Percentiles rank a stretch among this genome's conserved stretches.
These are phyloP conservation scores for Cheirogaleus medius DNA, from an alignment of 2,113 vertebrate genomes.

Conservation along the genomic window DNA sequence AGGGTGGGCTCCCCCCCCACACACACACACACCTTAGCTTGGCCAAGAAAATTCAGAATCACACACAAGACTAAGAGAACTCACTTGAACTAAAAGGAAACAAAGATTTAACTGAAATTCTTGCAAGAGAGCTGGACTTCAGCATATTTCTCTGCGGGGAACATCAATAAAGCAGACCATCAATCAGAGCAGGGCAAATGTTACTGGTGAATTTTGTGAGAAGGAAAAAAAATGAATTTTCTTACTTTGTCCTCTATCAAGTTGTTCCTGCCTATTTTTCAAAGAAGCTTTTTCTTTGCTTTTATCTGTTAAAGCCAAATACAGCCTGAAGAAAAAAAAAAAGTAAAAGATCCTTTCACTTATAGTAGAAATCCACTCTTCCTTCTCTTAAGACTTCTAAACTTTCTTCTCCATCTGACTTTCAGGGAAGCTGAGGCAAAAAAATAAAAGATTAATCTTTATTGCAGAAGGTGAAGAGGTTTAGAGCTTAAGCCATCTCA, in stretches of 20 bases:
- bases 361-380: not conserved
- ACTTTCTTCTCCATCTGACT: not conserved
- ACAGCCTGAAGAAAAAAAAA: not conserved
- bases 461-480: not conserved
- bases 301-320: slow-evolving; percentile 16
- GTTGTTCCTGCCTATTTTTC: slow-evolving; percentile 20
- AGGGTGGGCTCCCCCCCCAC: not conserved
- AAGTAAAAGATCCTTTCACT: not conserved
- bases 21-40: not conserved
- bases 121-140: not conserved
- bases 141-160: not conserved
- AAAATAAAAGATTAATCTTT: not conserved
- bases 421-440: not conserved
- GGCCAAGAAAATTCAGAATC: slow-evolving; percentile 21
- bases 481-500: not conserved
- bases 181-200: not conserved
- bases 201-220: not conserved
- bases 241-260: not conserved
- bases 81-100: slow-evolving; percentile 39
- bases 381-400: not conserved
- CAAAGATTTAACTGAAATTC: not conserved
- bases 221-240: not conserved
- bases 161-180: not conserved
- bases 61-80: not conserved
- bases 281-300: slow-evolving; percentile 1